These are phyloP conservation scores for Pammene aurita DNA, from an alignment of 2,888 invertebrate genomes.

Conservation along the genomic window DNA sequence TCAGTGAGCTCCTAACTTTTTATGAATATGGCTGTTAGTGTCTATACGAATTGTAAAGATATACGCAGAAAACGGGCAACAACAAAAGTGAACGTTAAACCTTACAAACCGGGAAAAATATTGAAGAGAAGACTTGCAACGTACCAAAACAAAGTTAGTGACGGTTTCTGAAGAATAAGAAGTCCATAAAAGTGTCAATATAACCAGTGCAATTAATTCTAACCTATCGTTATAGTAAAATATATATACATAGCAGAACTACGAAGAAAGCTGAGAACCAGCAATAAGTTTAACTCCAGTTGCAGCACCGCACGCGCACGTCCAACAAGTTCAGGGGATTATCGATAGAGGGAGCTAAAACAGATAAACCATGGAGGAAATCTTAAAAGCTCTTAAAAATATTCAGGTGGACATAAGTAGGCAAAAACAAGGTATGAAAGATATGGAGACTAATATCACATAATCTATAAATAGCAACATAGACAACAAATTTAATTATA, in stretches of 20 bases:
- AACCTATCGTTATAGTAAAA: not conserved
- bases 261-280: not conserved
- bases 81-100: not conserved
- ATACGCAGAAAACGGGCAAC: not conserved
- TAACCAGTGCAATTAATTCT: too few relatives aligned
- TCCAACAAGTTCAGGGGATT: not conserved
- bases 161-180: not conserved
- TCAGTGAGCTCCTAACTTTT: too few relatives aligned
- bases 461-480: conserved; percentile 46
- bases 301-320: not conserved
- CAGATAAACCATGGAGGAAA: conserved; percentile 21
- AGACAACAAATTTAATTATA: conserved; percentile 42
- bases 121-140: not conserved
- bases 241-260: not conserved
- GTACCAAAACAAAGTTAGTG: not conserved
- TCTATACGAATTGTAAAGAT: not conserved
- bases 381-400: conserved; percentile 38
- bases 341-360: not conserved
- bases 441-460: conserved; percentile 46
- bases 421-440: conserved; percentile 46
- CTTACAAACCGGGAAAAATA: not conserved
- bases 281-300: not conserved
- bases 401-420: conserved; percentile 44
- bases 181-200: too few relatives aligned
- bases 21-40: too few relatives aligned